Evolutionary conservation across 2,113 vertebrate genomes (phyloP).

Genomic region (Notothenia coriiceps): DNA sequence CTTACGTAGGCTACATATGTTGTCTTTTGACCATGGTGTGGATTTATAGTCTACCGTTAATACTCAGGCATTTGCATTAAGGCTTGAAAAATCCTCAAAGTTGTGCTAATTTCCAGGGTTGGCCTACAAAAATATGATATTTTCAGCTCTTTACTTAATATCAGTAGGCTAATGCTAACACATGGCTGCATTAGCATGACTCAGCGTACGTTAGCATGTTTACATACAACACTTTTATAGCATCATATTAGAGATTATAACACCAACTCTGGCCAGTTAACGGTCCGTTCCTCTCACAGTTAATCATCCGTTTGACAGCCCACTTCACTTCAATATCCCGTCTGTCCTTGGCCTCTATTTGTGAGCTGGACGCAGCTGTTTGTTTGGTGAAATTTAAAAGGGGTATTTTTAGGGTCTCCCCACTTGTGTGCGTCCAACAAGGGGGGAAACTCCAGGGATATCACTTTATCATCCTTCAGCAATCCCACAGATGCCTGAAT

Average conservation of each 20-base stretch:
- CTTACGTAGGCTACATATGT: too few species aligned
- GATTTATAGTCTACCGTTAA: too few species aligned
- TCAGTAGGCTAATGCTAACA: too few species aligned
- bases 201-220: background rate
- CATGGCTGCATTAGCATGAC: background rate
- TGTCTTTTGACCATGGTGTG: too few species aligned
- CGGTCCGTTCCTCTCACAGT: background rate
- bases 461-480: constrained; percentile 64
- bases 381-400: constrained; percentile 56
- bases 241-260: background rate
- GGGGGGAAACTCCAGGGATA: constrained; percentile 41
- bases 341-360: background rate
- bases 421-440: constrained; percentile 54
- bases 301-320: background rate
- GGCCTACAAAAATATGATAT: too few species aligned
- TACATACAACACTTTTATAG: background rate
- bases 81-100: too few species aligned
- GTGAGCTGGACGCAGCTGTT: constrained; percentile 57
- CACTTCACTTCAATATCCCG: background rate
- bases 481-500: constrained; percentile 38
- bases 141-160: too few species aligned
- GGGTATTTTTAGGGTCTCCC: constrained; percentile 79
- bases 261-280: background rate
- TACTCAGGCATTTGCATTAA: too few species aligned
- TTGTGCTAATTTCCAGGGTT: too few species aligned